phyloP scores from a whole-genome alignment of 2,113 vertebrate species.

The Garra rufa region DNA sequence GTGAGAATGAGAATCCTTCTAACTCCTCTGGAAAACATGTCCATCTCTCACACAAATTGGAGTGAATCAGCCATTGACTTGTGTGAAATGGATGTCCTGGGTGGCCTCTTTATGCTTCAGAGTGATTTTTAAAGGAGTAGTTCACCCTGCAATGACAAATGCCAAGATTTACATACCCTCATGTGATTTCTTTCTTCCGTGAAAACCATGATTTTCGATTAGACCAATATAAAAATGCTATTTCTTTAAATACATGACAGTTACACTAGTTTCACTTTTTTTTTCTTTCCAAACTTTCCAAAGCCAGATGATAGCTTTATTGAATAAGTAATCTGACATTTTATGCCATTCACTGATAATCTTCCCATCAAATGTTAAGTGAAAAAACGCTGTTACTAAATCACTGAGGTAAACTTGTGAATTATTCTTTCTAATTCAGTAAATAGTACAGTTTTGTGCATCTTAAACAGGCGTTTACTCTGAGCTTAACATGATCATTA shows the following conservation, averaged over 20 bases:
- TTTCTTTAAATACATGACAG: too few relatives aligned
- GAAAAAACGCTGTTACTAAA: background rate
- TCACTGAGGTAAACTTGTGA: background rate
- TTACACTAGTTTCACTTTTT: too few relatives aligned
- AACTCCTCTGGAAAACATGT: background rate
- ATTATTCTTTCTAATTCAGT: background rate
- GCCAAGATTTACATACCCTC: background rate
- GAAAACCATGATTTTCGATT: too few relatives aligned
- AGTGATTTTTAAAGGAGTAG: background rate
- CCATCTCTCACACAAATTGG: slow-evolving; percentile 1
- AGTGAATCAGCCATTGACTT: background rate
- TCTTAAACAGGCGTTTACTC: too few relatives aligned
- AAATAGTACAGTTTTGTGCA: too few relatives aligned
- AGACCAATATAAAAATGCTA: too few relatives aligned
- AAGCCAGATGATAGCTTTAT: too few relatives aligned
- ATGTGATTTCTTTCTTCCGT: background rate
- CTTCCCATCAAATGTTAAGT: background rate
- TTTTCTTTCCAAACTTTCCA: too few relatives aligned
- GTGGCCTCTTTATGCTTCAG: background rate
- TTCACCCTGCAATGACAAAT: background rate
- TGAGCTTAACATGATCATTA: background rate
- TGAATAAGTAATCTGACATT: too few relatives aligned
- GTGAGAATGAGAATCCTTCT: slow-evolving; percentile 2
- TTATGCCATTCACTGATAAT: too few relatives aligned
- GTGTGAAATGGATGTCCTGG: background rate